Evolutionary conservation across 2,113 vertebrate genomes (phyloP).

Genomic region (Tachuris rubrigastra): DNA sequence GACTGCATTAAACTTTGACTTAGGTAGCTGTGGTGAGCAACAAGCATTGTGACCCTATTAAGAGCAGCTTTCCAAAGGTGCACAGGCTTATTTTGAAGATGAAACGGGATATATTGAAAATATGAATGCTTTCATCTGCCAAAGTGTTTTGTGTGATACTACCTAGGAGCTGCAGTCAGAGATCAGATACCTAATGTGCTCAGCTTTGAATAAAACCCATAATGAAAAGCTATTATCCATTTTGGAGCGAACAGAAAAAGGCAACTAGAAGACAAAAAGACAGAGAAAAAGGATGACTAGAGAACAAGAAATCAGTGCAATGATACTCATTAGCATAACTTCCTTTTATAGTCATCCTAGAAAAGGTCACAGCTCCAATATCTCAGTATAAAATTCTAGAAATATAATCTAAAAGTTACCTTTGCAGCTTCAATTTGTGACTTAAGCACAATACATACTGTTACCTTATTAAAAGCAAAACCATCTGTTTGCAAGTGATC

Average conservation of each 20-base stretch:
- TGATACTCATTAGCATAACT: background rate
- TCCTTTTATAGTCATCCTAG: background rate
- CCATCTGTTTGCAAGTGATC: background rate
- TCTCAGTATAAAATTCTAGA: background rate
- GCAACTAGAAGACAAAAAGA: background rate
- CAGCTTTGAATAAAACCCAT: background rate
- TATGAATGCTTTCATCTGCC: background rate
- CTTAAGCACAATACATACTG: background rate
- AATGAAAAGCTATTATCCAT: background rate
- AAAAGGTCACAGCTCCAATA: background rate
- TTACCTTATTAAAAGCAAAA: background rate
- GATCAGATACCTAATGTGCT: background rate
- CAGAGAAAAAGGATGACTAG: background rate
- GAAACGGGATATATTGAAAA: background rate
- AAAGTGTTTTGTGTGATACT: background rate
- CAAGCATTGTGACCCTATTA: background rate
- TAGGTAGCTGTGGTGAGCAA: background rate
- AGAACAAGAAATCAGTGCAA: background rate
- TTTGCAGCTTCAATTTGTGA: background rate
- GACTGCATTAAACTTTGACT: background rate
- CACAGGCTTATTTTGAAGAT: background rate
- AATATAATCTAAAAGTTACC: background rate
- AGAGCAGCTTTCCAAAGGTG: background rate
- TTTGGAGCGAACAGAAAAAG: background rate
- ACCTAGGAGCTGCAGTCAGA: background rate